phyloP scores from a whole-genome alignment of 1,140 invertebrate genomes.

The Sitophilus oryzae region DNA sequence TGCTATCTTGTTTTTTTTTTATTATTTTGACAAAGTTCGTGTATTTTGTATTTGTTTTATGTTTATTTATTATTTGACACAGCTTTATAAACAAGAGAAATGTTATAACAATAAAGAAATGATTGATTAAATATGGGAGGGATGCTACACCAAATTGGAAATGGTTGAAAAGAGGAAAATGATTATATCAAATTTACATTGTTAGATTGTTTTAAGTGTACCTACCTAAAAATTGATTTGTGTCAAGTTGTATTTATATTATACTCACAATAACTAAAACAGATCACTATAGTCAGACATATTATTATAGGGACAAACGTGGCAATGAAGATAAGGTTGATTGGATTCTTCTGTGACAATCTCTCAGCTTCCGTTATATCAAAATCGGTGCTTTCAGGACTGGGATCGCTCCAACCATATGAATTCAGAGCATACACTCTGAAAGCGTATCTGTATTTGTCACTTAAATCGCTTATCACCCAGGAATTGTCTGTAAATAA shows the following conservation, averaged over 20 bases:
- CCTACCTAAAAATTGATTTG: too few relatives aligned
- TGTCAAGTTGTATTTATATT: background rate
- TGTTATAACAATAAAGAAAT: too few relatives aligned
- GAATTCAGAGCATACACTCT: conserved; percentile 71
- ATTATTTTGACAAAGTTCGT: too few relatives aligned
- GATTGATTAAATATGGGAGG: too few relatives aligned
- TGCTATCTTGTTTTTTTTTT: too few relatives aligned
- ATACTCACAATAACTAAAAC: conserved; percentile 48
- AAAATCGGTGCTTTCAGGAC: conserved; percentile 50
- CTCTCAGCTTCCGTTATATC: conserved; percentile 52
- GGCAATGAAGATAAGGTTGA: conserved; percentile 54
- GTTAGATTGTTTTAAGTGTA: too few relatives aligned
- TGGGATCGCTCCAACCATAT: conserved; percentile 73
- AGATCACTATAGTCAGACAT: conserved; percentile 43
- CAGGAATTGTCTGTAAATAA: conserved; percentile 64
- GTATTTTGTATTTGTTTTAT: too few relatives aligned
- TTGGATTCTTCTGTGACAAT: conserved; percentile 50
- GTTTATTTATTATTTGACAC: too few relatives aligned
- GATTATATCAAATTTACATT: too few relatives aligned
- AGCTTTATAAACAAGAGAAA: too few relatives aligned
- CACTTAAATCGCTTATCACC: conserved; percentile 64
- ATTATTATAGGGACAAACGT: conserved; percentile 50
- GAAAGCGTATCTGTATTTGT: conserved; percentile 60
- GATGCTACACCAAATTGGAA: too few relatives aligned
- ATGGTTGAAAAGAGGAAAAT: too few relatives aligned